phyloP scores from a whole-genome alignment of 2,113 vertebrate genomes.

The Corydoras sp. region DNA sequence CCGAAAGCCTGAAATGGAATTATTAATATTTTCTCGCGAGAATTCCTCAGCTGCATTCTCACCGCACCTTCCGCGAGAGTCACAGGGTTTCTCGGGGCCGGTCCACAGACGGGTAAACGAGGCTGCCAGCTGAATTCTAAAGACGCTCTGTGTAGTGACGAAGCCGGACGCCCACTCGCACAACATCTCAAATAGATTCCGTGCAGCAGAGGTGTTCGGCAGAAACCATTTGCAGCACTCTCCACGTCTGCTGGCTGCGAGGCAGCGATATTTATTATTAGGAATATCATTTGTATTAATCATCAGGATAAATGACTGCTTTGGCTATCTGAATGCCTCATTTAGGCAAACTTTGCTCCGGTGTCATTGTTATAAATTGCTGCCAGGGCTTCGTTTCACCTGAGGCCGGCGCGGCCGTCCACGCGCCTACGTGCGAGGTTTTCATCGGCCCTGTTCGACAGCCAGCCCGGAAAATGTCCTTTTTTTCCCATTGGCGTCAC shows the following conservation, averaged over 20 bases:
- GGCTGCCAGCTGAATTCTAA: no score
- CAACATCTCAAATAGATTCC: slow-evolving; percentile 1
- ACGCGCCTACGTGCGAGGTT: no score
- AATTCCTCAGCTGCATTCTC: no score
- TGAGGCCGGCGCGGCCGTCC: slow-evolving; percentile 79
- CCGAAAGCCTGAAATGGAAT: no score
- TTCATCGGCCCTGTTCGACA: slow-evolving; percentile 60
- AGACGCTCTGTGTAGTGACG: no score
- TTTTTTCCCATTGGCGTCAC: no score
- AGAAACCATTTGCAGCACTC: slow-evolving; percentile 29
- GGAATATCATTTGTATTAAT: slow-evolving; percentile 99
- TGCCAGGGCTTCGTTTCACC: slow-evolving; percentile 89
- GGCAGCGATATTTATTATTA: slow-evolving; percentile 97
- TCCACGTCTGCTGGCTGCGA: slow-evolving; percentile 46
- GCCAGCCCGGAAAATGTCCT: no score
- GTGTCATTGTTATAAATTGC: slow-evolving; percentile 99
- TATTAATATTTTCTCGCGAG: no score
- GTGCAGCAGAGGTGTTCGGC: slow-evolving; percentile 17
- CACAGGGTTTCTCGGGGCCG: no score
- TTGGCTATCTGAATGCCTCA: slow-evolving; percentile 99
- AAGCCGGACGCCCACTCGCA: no score
- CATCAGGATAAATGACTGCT: slow-evolving; percentile 99
- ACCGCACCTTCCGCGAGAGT: no score
- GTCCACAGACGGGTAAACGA: no score
- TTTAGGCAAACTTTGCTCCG: slow-evolving; percentile 98